These are phyloP conservation scores for Falco rusticolus DNA, from an alignment of 2,797 vertebrate species.

Conservation along the genomic window DNA sequence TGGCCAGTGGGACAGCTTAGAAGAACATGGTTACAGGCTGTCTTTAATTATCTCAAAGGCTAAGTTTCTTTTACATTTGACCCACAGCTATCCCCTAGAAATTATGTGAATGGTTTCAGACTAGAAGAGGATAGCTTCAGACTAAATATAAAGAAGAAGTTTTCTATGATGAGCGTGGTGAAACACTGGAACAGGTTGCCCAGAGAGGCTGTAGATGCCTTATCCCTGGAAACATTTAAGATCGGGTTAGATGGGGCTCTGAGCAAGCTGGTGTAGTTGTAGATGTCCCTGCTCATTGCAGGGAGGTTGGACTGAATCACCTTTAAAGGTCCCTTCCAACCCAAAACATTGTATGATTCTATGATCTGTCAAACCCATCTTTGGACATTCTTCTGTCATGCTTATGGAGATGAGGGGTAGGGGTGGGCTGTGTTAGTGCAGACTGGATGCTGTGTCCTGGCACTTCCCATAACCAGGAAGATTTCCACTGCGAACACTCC, in stretches of 20 bases:
- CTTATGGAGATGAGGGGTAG: background rate
- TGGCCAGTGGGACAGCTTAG: background rate
- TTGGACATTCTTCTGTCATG: background rate
- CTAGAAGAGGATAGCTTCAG: background rate
- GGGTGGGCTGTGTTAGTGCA: background rate
- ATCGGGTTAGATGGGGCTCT: background rate
- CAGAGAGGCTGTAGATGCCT: too few relatives aligned
- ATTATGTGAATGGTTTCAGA: background rate
- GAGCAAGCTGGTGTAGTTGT: background rate
- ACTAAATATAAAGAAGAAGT: background rate
- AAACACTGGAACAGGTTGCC: background rate
- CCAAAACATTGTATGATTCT: background rate
- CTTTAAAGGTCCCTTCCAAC: background rate
- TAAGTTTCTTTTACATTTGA: background rate
- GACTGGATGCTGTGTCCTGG: background rate
- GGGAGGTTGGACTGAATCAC: background rate
- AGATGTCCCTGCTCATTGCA: background rate
- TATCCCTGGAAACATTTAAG: background rate
- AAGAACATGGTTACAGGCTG: background rate
- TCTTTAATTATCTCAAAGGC: background rate
- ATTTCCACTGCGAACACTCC: background rate
- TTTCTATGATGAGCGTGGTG: background rate
- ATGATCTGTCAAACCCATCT: background rate
- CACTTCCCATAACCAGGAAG: background rate
- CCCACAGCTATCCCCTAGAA: background rate